phyloP scores from a whole-genome alignment of 2,888 invertebrate species.

The Danaus chrysippus region DNA sequence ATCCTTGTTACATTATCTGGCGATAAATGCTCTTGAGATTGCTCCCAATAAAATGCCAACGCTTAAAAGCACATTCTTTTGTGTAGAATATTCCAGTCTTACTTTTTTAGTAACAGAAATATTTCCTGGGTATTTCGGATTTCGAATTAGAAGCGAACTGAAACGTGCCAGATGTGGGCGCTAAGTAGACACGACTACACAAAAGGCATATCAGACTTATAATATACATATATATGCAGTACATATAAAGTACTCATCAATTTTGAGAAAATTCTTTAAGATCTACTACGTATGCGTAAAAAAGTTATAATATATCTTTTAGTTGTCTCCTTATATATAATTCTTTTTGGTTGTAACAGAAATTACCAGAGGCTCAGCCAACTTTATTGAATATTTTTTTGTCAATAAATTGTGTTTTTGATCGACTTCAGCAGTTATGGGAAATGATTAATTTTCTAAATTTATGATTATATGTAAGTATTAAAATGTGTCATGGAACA shows the following conservation, averaged over 20 bases:
- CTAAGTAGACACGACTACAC: slow-evolving; percentile 11
- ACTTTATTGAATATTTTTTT: too few species aligned
- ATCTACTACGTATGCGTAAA: too few species aligned
- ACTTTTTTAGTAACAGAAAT: slow-evolving; percentile 22
- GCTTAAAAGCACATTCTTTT: slow-evolving; percentile 36
- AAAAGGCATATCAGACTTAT: slow-evolving; percentile 8
- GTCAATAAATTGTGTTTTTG: too few species aligned
- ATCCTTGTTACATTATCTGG: slow-evolving; percentile 29
- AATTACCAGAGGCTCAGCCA: too few species aligned
- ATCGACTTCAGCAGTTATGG: too few species aligned
- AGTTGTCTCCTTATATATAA: too few species aligned
- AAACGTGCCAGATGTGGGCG: slow-evolving; percentile 24
- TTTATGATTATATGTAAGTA: too few species aligned
- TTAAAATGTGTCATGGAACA: too few species aligned
- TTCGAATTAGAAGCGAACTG: slow-evolving; percentile 23
- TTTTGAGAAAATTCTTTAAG: too few species aligned
- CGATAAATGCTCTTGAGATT: slow-evolving; percentile 34
- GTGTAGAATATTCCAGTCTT: slow-evolving; percentile 31
- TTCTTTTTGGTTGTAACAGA: too few species aligned
- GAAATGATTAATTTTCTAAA: too few species aligned
- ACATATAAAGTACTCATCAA: neutral
- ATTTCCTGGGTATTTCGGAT: slow-evolving; percentile 26
- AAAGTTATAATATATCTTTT: too few species aligned
- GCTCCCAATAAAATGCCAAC: slow-evolving; percentile 36
- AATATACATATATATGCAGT: neutral